These are phyloP conservation scores for Nymphalis urticae DNA, from an alignment of 2,888 invertebrate species.

Conservation along the genomic window DNA sequence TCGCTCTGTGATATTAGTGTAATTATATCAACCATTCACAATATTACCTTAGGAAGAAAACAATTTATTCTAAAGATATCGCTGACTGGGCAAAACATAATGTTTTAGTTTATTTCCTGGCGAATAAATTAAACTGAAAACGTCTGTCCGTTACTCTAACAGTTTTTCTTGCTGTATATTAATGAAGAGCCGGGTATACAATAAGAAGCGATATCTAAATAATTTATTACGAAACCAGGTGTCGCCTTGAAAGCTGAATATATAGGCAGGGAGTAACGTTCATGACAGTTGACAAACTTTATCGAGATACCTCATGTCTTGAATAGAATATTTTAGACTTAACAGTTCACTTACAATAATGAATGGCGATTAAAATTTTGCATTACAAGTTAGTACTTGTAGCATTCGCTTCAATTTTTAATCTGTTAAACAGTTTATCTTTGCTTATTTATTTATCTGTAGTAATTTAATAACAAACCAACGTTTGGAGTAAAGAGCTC, in stretches of 20 bases:
- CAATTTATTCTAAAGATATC: constrained; percentile 13
- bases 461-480: too few relatives aligned
- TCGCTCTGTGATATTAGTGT: too few relatives aligned
- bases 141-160: constrained; percentile 47
- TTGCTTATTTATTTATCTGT: too few relatives aligned
- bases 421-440: too few relatives aligned
- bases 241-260: constrained; percentile 66
- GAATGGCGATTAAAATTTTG: too few relatives aligned
- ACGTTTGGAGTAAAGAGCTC: too few relatives aligned
- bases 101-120: constrained; percentile 43
- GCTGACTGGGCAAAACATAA: constrained; percentile 36
- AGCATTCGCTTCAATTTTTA: too few relatives aligned
- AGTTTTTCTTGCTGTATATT: constrained; percentile 71
- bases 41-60: constrained; percentile 1
- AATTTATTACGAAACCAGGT: constrained; percentile 72
- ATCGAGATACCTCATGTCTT: constrained; percentile 14
- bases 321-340: constrained; percentile 12
- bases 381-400: too few relatives aligned
- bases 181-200: constrained; percentile 64
- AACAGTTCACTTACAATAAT: not conserved
- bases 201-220: constrained; percentile 72
- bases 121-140: constrained; percentile 51
- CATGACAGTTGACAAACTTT: constrained; percentile 45
- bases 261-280: constrained; percentile 47
- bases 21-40: not conserved